These are phyloP conservation scores for crab-eating macaque (Macaca fascicularis) DNA, from an alignment of 2,113 vertebrate genomes.

Conservation along the genomic window T2T-MFA8v1.1 NC_088394.1:45776001-45776500, in stretches of 20 bases:
- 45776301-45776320: slow-evolving; percentile 80
- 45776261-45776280: slow-evolving; percentile 89
- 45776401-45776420: not conserved
- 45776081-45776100: slow-evolving; percentile 28
- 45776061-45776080: not conserved
- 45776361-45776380: slow-evolving; percentile 51
- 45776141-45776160: slow-evolving; percentile 60
- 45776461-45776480: slow-evolving; percentile 77
- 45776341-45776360: slow-evolving; percentile 25
- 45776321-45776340: slow-evolving; percentile 72
- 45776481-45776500: slow-evolving; percentile 67
- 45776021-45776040: slow-evolving; percentile 63
- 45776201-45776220: slow-evolving; percentile 83
- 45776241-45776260: slow-evolving; percentile 86
- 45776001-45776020: slow-evolving; percentile 65
- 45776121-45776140: slow-evolving; percentile 54
- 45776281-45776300: slow-evolving; percentile 82
- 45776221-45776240: slow-evolving; percentile 86
- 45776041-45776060: slow-evolving; percentile 12
- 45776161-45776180: slow-evolving; percentile 68
- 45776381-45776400: not conserved
- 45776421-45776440: not conserved
- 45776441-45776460: slow-evolving; percentile 68
- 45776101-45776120: slow-evolving; percentile 13
- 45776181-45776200: slow-evolving; percentile 81